Evolutionary conservation across 2,113 vertebrate species (phyloP).

Genomic region (Chelonoidis abingdonii): DNA sequence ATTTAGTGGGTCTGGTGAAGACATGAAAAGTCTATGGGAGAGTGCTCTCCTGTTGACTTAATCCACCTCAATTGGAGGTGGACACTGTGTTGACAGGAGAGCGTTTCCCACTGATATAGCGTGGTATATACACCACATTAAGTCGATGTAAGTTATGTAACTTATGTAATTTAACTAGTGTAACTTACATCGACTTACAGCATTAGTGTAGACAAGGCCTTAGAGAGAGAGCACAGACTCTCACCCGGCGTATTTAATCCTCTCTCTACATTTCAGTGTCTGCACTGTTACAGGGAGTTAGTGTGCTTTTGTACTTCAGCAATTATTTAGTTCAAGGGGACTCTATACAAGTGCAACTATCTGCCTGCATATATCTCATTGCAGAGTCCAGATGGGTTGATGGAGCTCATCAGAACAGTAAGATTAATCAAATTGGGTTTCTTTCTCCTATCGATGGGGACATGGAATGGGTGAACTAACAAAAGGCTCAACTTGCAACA

Average conservation of each 20-base stretch:
- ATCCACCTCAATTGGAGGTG: no score
- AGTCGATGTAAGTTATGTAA: no score
- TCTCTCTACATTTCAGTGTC: neutral
- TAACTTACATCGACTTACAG: neutral
- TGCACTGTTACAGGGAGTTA: neutral
- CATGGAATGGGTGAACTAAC: neutral
- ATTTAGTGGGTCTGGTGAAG: no score
- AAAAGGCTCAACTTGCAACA: neutral
- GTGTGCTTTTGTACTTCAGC: neutral
- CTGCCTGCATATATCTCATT: slow-evolving; percentile 16
- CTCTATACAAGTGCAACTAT: neutral
- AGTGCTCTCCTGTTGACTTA: no score
- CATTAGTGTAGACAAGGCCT: neutral
- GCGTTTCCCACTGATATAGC: no score
- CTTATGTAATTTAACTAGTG: no score
- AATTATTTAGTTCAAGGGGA: slow-evolving; percentile 38
- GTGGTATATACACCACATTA: no score
- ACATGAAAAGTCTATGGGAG: no score
- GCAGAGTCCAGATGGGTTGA: neutral
- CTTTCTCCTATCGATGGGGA: neutral
- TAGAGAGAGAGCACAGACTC: neutral
- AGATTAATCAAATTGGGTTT: neutral
- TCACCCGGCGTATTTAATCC: neutral
- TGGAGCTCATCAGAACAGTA: rapidly evolving
- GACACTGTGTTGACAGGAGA: no score